Evolutionary conservation across 2,888 invertebrate genomes (phyloP).

Genomic region (Tupiocoris notatus): DNA sequence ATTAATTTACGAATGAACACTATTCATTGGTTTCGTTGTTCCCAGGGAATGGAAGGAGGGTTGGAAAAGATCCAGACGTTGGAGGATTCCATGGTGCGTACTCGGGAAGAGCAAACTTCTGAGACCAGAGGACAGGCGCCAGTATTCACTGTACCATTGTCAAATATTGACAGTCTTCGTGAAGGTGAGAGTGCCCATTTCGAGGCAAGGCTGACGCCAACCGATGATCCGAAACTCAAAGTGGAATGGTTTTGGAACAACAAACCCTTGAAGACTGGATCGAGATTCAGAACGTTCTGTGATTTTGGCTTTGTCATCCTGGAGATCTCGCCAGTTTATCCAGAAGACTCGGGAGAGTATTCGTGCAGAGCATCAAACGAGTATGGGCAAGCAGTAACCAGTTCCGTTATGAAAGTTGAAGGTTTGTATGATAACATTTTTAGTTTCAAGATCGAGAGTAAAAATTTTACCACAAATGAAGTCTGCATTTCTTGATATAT

Average conservation of each 20-base stretch:
- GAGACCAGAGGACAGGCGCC: conserved; percentile 83
- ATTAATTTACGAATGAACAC: background rate
- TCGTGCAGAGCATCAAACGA: conserved; percentile 85
- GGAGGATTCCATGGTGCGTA: conserved; percentile 83
- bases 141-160: conserved; percentile 83
- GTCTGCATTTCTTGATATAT: too few species aligned
- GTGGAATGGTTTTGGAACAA: conserved; percentile 96
- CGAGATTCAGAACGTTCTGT: conserved; percentile 92
- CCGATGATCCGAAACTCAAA: conserved; percentile 85
- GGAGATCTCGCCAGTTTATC: conserved; percentile 95
- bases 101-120: conserved; percentile 68
- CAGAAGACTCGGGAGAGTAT: conserved; percentile 92
- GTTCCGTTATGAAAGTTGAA: conserved; percentile 83
- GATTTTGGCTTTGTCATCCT: conserved; percentile 97
- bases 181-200: conserved; percentile 92
- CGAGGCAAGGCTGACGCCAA: conserved; percentile 83
- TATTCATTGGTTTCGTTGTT: background rate
- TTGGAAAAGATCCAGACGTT: conserved; percentile 88
- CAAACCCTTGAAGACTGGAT: conserved; percentile 81
- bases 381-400: conserved; percentile 88
- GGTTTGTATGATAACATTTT: too few species aligned
- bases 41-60: conserved; percentile 90
- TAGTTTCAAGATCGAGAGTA: too few species aligned
- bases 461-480: too few species aligned
- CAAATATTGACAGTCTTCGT: conserved; percentile 80